These are phyloP conservation scores for Temnothorax longispinosus DNA, from an alignment of 1,140 invertebrate genomes.

Conservation along the genomic window DNA sequence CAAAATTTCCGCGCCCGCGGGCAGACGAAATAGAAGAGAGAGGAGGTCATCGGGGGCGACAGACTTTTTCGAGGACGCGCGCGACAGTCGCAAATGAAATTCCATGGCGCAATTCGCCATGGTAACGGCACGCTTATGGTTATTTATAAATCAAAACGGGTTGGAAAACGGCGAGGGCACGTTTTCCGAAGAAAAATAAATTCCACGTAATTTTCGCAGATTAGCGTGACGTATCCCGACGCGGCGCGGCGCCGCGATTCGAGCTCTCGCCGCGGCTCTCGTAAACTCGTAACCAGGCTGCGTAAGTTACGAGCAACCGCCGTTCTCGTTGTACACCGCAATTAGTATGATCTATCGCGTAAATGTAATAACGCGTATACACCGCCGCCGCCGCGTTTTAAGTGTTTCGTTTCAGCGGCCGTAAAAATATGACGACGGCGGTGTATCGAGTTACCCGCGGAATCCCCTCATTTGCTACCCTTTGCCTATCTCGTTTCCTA, in stretches of 20 bases:
- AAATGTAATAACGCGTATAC: slow-evolving; percentile 81
- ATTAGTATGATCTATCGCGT: slow-evolving; percentile 83
- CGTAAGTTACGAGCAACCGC: slow-evolving; percentile 82
- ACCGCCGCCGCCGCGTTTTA: slow-evolving; percentile 76
- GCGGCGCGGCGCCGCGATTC: slow-evolving; percentile 37
- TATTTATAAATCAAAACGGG: slow-evolving; percentile 21
- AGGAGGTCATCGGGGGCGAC: neutral
- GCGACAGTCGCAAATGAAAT: slow-evolving; percentile 48
- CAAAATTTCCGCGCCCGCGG: slow-evolving; percentile 62
- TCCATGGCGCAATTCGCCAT: slow-evolving; percentile 16
- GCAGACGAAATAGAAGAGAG: slow-evolving; percentile 11
- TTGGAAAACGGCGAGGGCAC: neutral
- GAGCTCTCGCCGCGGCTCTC: slow-evolving; percentile 57
- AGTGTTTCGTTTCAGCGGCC: slow-evolving; percentile 76
- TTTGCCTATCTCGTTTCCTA: slow-evolving; percentile 38
- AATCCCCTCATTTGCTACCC: slow-evolving; percentile 53
- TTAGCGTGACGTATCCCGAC: slow-evolving; percentile 73
- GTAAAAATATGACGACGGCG: slow-evolving; percentile 61
- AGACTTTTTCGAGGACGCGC: slow-evolving; percentile 23
- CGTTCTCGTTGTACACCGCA: slow-evolving; percentile 77
- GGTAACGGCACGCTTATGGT: slow-evolving; percentile 10
- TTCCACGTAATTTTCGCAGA: slow-evolving; percentile 77
- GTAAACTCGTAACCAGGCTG: slow-evolving; percentile 52
- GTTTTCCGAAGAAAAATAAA: slow-evolving; percentile 46
- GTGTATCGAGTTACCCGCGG: slow-evolving; percentile 60